Evolutionary conservation across 2,888 invertebrate genomes (phyloP), one percentile per base, ranked within the genome.

Genomic region (Neelides folsomi): DNA sequence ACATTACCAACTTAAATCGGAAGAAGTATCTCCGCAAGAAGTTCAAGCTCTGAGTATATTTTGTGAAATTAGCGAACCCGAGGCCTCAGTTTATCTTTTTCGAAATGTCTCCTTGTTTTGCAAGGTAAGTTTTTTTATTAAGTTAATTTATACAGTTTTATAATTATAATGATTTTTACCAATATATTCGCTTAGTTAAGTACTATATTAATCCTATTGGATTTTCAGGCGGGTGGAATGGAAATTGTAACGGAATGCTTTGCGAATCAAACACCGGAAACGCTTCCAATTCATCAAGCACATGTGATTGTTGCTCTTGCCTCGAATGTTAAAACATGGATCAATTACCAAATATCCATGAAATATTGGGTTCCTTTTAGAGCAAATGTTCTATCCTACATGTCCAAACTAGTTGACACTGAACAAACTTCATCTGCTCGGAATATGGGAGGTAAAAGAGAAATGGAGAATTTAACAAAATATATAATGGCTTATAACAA

Each of bases 81-180:
- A 93, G 72, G 85, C 92, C 68, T 89, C 92, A 20, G 83, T 89
- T 53, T 87, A 86, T 70, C 76, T 93, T 59, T 76, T 93, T 55
- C 79, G 89, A 52, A 92, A 93, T 73, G 90, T 93, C n/a, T 86
- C 86, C 65, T 77, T 88, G 67, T 93, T 93, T 73, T 92, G 92
- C 71, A 89, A 90, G 68, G 70, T 57, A 37, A 40, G 47, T 50
- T n/a, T 20, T 27, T 5, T 27, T 3, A 7, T 5, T 27, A 27
- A 27, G 7, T 27, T 27, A 7, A 7, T 3, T 5, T 27, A 27
- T n/a, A n/a, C n/a, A n/a, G n/a, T n/a, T n/a, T n/a, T n/a, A n/a
- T n/a, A n/a, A n/a, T n/a, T n/a, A n/a, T n/a, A n/a, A n/a, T n/a
- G n/a, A n/a, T n/a, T n/a, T n/a, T n/a, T n/a, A n/a, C n/a, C n/a